phyloP scores from a whole-genome alignment of 2,888 invertebrate species.

The Pyrochroa serraticornis region DNA sequence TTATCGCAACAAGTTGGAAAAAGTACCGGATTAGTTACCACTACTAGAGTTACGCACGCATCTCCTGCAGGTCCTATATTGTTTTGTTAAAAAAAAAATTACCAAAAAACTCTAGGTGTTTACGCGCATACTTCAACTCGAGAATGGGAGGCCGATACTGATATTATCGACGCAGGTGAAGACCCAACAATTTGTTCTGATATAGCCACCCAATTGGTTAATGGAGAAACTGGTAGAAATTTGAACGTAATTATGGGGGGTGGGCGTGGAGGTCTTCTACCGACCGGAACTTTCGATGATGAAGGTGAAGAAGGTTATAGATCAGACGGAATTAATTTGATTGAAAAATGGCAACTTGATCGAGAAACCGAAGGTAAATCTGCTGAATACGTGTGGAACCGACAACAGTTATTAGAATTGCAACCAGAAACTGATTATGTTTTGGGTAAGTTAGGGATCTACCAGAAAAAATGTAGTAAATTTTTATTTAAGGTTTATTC shows the following conservation, averaged over 20 bases:
- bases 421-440: slow-evolving; percentile 60
- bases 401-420: slow-evolving; percentile 61
- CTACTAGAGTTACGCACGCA: slow-evolving; percentile 78
- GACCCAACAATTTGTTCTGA: slow-evolving; percentile 64
- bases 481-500: slow-evolving; percentile 39
- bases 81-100: too few relatives aligned
- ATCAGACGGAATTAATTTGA: slow-evolving; percentile 68
- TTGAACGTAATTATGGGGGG: slow-evolving; percentile 80
- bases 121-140: slow-evolving; percentile 74
- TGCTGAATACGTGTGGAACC: slow-evolving; percentile 63
- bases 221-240: slow-evolving; percentile 66
- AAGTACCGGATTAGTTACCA: slow-evolving; percentile 73
- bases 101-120: slow-evolving; percentile 41
- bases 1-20: slow-evolving; percentile 74
- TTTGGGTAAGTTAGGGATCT: neutral
- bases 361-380: slow-evolving; percentile 48
- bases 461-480: slow-evolving; percentile 62
- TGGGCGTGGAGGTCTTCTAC: slow-evolving; percentile 69
- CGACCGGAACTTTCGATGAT: slow-evolving; percentile 59
- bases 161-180: slow-evolving; percentile 60
- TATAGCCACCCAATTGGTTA: slow-evolving; percentile 73
- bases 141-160: slow-evolving; percentile 73
- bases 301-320: slow-evolving; percentile 62
- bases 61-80: slow-evolving; percentile 68
- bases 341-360: slow-evolving; percentile 67